Percentiles rank a stretch among this genome's conserved stretches.
Evolutionary conservation across 2,113 vertebrate species (phyloP).

Genomic region (Hyla sarda): DNA sequence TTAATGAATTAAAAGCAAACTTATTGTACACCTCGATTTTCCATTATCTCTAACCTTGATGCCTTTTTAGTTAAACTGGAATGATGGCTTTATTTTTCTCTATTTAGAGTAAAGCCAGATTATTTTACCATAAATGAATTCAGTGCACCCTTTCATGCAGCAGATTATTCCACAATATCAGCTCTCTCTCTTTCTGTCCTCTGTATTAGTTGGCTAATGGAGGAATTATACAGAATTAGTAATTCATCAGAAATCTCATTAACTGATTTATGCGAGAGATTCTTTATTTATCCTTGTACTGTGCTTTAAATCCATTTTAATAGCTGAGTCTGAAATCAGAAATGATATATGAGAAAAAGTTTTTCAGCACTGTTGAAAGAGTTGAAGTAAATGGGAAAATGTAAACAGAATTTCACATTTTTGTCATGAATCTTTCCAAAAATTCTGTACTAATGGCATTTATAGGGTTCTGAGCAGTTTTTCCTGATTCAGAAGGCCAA

Average conservation of each 20-base stretch:
- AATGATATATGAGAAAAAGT: background rate
- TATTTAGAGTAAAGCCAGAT: background rate
- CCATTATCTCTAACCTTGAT: background rate
- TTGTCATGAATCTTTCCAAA: background rate
- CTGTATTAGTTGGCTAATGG: background rate
- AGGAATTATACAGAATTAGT: slow-evolving; percentile 39
- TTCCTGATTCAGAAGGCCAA: too few species aligned
- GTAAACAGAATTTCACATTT: background rate
- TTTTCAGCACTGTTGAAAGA: background rate
- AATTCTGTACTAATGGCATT: background rate
- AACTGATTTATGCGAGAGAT: slow-evolving; percentile 12
- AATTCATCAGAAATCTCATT: slow-evolving; percentile 42
- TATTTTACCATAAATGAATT: background rate
- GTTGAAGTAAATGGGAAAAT: background rate
- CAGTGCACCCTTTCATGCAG: background rate
- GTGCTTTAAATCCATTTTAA: slow-evolving; percentile 3
- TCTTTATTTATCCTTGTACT: background rate
- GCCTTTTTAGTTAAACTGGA: background rate
- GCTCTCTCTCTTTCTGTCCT: background rate
- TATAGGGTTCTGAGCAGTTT: background rate
- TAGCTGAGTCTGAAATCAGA: background rate
- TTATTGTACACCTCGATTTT: too few species aligned
- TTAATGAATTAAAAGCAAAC: too few species aligned
- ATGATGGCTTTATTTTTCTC: background rate
- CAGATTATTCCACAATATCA: background rate